Evolutionary conservation across 2,888 invertebrate species (phyloP).

Genomic region (Trisateles emortualis): DNA sequence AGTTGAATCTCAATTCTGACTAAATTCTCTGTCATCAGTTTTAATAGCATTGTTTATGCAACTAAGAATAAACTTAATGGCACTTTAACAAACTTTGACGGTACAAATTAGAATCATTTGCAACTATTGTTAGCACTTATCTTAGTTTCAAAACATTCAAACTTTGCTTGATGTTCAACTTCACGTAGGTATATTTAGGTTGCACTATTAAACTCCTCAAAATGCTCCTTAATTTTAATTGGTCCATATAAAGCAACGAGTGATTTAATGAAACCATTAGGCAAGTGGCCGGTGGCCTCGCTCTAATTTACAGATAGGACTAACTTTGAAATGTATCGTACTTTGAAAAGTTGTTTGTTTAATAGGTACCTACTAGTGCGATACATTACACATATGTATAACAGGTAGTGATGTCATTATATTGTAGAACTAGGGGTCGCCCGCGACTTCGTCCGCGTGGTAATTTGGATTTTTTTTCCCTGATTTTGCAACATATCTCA

Average conservation of each 20-base stretch:
- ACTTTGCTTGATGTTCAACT: slow-evolving; percentile 15
- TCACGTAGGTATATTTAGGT: slow-evolving; percentile 19
- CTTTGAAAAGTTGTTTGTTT: slow-evolving; percentile 9
- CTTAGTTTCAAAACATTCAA: slow-evolving; percentile 3
- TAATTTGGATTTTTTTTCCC: too few species aligned
- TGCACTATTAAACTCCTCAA: slow-evolving; percentile 38
- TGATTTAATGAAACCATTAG: slow-evolving; percentile 49
- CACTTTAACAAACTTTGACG: background rate
- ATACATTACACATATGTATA: slow-evolving; percentile 4
- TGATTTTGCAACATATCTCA: too few species aligned
- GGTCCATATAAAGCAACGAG: slow-evolving; percentile 40
- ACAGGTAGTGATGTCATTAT: background rate
- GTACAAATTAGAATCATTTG: slow-evolving; percentile 4
- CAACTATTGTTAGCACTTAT: slow-evolving; percentile 4
- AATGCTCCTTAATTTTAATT: slow-evolving; percentile 51
- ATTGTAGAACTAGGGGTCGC: too few species aligned
- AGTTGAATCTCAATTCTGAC: background rate
- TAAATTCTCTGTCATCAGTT: background rate
- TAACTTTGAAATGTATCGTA: slow-evolving; percentile 15
- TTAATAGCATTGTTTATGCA: background rate
- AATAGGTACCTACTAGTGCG: background rate
- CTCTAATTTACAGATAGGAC: slow-evolving; percentile 19
- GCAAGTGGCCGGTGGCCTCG: slow-evolving; percentile 26
- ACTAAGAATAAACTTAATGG: background rate
- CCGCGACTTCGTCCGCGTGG: too few species aligned